Base-by-base conservation (phyloP, 2,888 invertebrate species). In the Periphyllus acericola region DNA sequence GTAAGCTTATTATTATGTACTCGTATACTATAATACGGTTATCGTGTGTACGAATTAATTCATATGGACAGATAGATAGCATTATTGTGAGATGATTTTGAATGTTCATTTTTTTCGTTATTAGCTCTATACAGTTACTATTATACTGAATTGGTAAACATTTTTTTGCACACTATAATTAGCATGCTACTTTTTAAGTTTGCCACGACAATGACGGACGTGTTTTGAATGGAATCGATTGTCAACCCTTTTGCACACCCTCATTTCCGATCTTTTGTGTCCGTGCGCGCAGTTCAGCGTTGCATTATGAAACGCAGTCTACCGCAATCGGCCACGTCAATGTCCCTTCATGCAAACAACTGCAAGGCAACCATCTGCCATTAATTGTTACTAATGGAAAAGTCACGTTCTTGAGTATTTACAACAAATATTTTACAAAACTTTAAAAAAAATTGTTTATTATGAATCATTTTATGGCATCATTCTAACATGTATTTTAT, bases 331-430 rank as follows among this genome's bases (percentile, higher is more conserved):
- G 40, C 60, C 21, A 36, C 74, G 60, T 75, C 75, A 75, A 75
- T 46, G 84, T 85, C 84, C 84, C 84, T 85, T 68, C 84, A 72
- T 81, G 87, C 87, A 46, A 75, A 74, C 78, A 68, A 78, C 66
- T 75, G 78, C 60, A 60, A 78, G 66, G 66, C 72, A n/a, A 81
- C 79, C 87, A 87, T 87, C 87, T 87, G 87, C 80, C 87, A 81
- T 74, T 87, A 87, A 81, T 87, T 75, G 74, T 74, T 21, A 71
- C 66, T 87, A 87, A 87, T 87, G 87, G 87, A 87, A 87, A 87
- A 87, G 80, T 74, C 87, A 34, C 87, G 87, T 87, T 81, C 46
- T 19, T 32, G 21, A 40, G 29, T 36, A 75, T 66, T 55, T 74
- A 55, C 21, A 74, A 1, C 21, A 60, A 46, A 76, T 19, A 55